Base-by-base conservation (phyloP, 2,113 vertebrate genomes). In the Megaleporinus macrocephalus region DNA sequence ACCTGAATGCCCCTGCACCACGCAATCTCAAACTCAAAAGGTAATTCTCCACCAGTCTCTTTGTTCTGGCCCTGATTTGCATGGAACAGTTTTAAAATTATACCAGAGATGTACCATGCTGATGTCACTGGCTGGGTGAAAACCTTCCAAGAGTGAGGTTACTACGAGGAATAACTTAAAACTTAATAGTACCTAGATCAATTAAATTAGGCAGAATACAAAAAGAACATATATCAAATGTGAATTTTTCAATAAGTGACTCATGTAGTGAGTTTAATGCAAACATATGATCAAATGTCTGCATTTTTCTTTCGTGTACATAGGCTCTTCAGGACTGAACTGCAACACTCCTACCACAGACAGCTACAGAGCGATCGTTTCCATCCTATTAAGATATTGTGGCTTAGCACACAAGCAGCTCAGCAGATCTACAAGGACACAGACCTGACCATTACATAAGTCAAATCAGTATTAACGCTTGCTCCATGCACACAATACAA, bases 401-500 rank as follows among this genome's bases (percentile, higher is more conserved):
- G 73, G 72, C 76, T 83, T 78, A 73, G 53, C 11, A 14, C 15
- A 20, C 79, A 66, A 65, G 75, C 36, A 24, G 55, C 27, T 65
- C 75, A 36, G 68, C 82, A 29, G 47, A 30, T n/a, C 30, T 15
- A 22, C 29, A 55, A 65, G 68, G 44, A 76, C 29, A 69, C 29
- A 29, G 30, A 59, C 73, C 16, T 73, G 30, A 51, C 10, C 4
- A 72, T 66, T 81, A 81, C 59, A 69, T 63, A 77, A 81, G 26
- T 51, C 44, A 2, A 53, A 66, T 53, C 30, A 30, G 57, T 44
- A 74, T 30, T 27, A 65, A 22, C 74, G 16, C 24, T 47, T n/a
- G n/a, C 6, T 4, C 2, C 22, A 24, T 13, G 6, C 57, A 59
- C 36, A 36, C 36, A 36, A 36, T n/a, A n/a, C n/a, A 36, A 36